Base-by-base conservation (phyloP, 2,113 vertebrate species). In the Phalacrocorax pelagicus region DNA sequence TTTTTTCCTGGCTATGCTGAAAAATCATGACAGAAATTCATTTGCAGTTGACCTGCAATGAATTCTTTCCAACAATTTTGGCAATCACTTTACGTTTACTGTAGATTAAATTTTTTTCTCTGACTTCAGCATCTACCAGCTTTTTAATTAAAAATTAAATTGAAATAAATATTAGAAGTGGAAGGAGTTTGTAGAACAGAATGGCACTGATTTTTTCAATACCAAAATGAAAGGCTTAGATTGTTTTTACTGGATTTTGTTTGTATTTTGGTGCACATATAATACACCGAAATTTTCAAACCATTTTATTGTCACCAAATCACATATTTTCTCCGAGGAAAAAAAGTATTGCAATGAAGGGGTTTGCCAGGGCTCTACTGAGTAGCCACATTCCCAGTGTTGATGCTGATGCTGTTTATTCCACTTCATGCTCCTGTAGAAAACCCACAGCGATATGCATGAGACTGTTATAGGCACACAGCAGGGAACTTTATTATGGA, bases 131-230 rank as follows among this genome's bases (percentile, higher is more conserved):
- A 91, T 75, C 44, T 63, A 82, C 40, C 80, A 71, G 18, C 34
- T 80, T 90, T 93, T 71, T 36, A 91, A 87, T 91, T 92, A 81
- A 69, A 87, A 92, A 92, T 42, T 57, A 89, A 89, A 72, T 79
- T 44, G 44, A 80, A 87, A 71, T 20, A 69, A 87, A 59, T 91
- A 84, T 27, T 52, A 84, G 47, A 90, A 82, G 71, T 47, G 57
- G n/a, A 52, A 88, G 57, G 80, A 86, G 7, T 59, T 79, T 82
- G 44, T 44, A 58, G 82, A 88, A 92, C 24, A 91, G 44, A 91
- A 90, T 40, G 57, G 26, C 42, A 79, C 47, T 80, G 8, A 26
- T 72, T 81, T 72, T 81, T 81, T 80, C 29, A 74, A 77, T 84
- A 71, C 6, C 21, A 47, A 22, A 96, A 81, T 59, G 29, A 67